Evolutionary conservation across 92 coral and sea anemone species (phyloP).

Genomic region (Umimayanthus kanabou): DNA sequence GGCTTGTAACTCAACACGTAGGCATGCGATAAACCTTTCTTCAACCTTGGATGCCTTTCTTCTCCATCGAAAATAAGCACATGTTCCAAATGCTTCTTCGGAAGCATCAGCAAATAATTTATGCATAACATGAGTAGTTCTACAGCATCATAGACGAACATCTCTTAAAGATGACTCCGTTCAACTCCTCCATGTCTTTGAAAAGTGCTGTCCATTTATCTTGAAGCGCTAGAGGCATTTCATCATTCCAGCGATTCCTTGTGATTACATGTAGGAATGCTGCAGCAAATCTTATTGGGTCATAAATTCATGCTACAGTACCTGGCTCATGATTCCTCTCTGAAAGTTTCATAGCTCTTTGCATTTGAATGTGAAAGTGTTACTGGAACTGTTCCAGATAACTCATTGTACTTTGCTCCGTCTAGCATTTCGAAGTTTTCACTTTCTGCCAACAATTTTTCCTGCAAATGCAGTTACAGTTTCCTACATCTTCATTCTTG

Average conservation of each 20-base stretch:
- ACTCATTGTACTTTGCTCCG: too few relatives aligned
- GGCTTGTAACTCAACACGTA: too few relatives aligned
- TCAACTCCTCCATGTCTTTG: conserved; percentile 46
- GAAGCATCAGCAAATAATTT: conserved; percentile 47
- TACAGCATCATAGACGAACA: conserved; percentile 29
- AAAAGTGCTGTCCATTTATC: conserved; percentile 48
- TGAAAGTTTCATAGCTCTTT: too few relatives aligned
- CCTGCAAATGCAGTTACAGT: too few relatives aligned
- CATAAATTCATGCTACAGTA: too few relatives aligned
- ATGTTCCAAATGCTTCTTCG: conserved; percentile 52
- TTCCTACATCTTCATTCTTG: too few relatives aligned
- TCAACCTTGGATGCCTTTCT: not conserved
- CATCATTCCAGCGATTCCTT: conserved; percentile 48
- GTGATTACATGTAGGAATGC: conserved; percentile 51
- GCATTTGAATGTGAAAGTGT: too few relatives aligned
- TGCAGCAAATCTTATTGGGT: conserved; percentile 9
- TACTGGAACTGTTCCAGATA: too few relatives aligned
- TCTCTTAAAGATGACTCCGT: conserved; percentile 44
- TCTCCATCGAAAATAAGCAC: conserved; percentile 46
- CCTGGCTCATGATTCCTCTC: too few relatives aligned
- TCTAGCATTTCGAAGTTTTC: too few relatives aligned
- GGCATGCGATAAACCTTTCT: not conserved
- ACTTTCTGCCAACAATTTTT: too few relatives aligned
- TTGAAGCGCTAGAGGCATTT: conserved; percentile 15
- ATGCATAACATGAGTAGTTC: conserved; percentile 48